phyloP scores from a whole-genome alignment of 2,113 vertebrate species.

The Tauraco erythrolophus region DNA sequence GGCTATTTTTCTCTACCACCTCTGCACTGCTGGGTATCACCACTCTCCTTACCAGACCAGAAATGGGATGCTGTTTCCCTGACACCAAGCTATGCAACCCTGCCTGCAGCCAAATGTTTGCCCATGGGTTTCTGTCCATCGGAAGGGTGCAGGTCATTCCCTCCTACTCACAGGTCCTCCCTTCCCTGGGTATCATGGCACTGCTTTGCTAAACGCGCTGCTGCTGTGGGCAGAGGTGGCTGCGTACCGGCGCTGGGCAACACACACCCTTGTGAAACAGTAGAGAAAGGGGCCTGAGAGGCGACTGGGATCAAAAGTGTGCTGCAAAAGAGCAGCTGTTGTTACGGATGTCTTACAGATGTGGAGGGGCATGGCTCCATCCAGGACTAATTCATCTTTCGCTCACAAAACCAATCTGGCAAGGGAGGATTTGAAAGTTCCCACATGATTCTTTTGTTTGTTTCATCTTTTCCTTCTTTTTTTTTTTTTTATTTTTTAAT shows the following conservation, averaged over 20 bases:
- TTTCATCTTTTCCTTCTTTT: background rate
- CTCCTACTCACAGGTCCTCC: background rate
- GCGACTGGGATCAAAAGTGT: background rate
- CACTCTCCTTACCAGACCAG: background rate
- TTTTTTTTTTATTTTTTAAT: background rate
- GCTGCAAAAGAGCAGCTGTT: background rate
- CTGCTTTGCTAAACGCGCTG: fast-evolving
- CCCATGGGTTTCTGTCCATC: background rate
- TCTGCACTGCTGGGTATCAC: background rate
- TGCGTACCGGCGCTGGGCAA: background rate
- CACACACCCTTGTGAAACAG: background rate
- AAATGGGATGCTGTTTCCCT: background rate
- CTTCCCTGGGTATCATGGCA: fast-evolving
- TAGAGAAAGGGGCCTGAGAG: background rate
- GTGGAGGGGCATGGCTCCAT: background rate
- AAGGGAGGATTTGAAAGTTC: background rate
- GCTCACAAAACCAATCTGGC: background rate
- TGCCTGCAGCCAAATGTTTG: background rate
- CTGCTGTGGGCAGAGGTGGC: background rate
- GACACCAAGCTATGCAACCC: background rate
- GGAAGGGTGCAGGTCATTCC: background rate
- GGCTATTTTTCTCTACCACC: background rate
- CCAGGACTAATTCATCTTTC: background rate
- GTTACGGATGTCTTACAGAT: background rate
- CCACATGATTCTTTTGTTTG: background rate